A percentile compares a stretch with the other conserved stretches of the same genome.
Evolutionary conservation across 2,113 vertebrate species (phyloP).

Genomic region (Nibea coibor): DNA sequence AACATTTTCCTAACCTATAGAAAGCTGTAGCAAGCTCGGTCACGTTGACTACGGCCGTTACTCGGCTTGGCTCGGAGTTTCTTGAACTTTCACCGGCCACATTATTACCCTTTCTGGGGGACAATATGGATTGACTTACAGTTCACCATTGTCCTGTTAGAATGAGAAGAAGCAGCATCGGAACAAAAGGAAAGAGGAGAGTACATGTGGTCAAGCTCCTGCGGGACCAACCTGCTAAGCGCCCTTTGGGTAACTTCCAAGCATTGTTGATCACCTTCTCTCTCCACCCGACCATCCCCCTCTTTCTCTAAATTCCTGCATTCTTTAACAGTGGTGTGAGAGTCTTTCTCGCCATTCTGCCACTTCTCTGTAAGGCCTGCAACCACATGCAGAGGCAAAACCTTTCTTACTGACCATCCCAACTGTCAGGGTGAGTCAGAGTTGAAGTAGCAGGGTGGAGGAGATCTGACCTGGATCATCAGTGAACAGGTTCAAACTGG

Average conservation of each 20-base stretch:
- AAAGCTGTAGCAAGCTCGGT: not conserved
- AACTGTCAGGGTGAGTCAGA: conserved; percentile 9
- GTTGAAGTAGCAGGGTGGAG: conserved; percentile 18
- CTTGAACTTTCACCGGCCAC: not conserved
- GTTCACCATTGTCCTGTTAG: not conserved
- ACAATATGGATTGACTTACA: not conserved
- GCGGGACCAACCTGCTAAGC: conserved; percentile 56
- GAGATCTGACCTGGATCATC: conserved; percentile 11
- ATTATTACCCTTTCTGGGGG: not conserved
- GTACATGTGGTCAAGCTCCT: conserved; percentile 30
- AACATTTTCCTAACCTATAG: not conserved
- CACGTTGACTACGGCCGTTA: no score
- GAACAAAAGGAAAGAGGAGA: not conserved
- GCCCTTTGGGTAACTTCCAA: conserved; percentile 66
- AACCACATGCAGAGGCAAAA: conserved; percentile 23
- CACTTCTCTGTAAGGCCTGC: conserved; percentile 39
- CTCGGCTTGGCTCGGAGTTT: no score
- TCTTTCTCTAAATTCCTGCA: conserved; percentile 71
- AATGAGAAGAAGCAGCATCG: not conserved
- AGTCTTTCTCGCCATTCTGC: conserved; percentile 58
- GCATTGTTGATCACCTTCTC: conserved; percentile 60
- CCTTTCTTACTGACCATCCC: conserved; percentile 28
- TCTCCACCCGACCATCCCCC: conserved; percentile 35
- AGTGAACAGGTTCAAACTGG: conserved; percentile 28
- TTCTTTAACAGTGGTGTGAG: conserved; percentile 73